These are phyloP conservation scores for Accipiter virgatus DNA, from an alignment of 2,113 vertebrate species.

Conservation along the genomic window DNA sequence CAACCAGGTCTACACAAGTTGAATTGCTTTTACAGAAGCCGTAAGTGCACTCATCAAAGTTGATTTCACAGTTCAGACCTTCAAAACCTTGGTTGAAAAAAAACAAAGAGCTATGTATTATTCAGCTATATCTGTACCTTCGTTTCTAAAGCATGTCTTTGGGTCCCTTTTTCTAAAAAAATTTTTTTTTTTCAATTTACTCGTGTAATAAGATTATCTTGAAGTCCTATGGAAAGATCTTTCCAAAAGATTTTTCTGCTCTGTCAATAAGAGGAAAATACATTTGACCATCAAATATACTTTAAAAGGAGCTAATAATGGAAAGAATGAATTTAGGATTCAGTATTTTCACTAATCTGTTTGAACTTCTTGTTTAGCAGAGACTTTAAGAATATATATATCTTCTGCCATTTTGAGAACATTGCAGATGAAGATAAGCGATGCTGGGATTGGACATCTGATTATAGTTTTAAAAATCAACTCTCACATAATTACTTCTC, in stretches of 20 bases:
- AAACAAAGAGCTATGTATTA: background rate
- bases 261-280: background rate
- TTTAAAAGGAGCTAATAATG: background rate
- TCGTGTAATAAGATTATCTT: background rate
- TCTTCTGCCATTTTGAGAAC: background rate
- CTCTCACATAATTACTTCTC: background rate
- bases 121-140: background rate
- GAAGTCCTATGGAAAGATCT: background rate
- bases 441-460: background rate
- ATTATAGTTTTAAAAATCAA: background rate
- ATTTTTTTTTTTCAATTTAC: background rate
- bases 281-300: background rate
- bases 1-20: conserved; percentile 75
- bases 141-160: background rate
- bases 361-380: background rate
- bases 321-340: background rate
- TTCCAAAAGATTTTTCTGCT: background rate
- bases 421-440: background rate
- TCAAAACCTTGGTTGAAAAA: conserved; percentile 63
- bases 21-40: conserved; percentile 78
- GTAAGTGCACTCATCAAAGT: conserved; percentile 74
- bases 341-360: background rate
- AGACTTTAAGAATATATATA: background rate
- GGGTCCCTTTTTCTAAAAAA: background rate
- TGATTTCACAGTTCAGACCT: conserved; percentile 77